These are phyloP conservation scores for Cairina moschata DNA, from an alignment of 2,113 vertebrate genomes.

Conservation along the genomic window DNA sequence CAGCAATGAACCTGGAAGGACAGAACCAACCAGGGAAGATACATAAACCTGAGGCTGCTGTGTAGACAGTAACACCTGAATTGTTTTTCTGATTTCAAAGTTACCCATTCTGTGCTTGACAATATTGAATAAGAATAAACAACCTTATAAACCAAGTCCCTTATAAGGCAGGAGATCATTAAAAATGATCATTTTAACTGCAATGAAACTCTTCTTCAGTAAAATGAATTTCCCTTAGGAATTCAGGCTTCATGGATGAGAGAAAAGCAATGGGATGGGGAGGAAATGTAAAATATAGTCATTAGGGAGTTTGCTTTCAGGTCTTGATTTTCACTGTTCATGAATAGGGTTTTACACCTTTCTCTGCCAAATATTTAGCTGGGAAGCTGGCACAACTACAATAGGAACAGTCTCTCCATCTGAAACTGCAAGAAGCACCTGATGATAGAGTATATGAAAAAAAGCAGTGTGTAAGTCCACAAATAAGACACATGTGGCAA, in stretches of 20 bases:
- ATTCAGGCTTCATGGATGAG: neutral
- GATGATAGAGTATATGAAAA: conserved; percentile 2
- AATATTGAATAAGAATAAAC: neutral
- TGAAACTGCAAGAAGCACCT: neutral
- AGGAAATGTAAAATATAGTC: neutral
- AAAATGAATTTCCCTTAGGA: neutral
- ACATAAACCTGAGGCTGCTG: neutral
- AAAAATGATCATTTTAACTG: neutral
- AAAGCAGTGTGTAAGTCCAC: neutral
- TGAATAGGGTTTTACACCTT: neutral
- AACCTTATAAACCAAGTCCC: neutral
- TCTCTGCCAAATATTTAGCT: conserved; percentile 36
- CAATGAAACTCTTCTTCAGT: neutral
- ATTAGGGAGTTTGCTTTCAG: neutral
- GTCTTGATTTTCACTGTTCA: neutral
- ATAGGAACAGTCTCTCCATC: neutral
- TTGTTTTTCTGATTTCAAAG: neutral
- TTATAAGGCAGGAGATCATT: neutral
- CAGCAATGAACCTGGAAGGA: neutral
- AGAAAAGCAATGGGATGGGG: neutral
- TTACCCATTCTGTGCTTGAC: neutral
- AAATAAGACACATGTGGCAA: neutral
- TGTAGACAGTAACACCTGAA: neutral
- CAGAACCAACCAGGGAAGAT: neutral
- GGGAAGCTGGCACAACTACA: conserved; percentile 44